Evolutionary conservation across 2,888 invertebrate species (phyloP), one percentile per base, ranked within the genome.

Genomic region (Sericinus montela): DNA sequence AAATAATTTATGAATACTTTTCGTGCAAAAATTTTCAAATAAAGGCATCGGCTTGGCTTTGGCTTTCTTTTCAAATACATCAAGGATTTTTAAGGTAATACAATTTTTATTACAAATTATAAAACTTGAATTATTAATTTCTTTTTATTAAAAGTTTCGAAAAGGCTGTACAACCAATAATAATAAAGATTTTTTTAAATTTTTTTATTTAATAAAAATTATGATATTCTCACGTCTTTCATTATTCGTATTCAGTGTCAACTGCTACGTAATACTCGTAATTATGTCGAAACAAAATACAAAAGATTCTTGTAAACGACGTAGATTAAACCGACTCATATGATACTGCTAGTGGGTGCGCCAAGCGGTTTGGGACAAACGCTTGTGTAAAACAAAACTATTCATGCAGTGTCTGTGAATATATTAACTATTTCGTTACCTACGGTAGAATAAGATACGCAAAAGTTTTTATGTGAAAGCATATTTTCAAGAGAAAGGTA

Each of bases 11-110:
- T 40, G 45, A 45, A 41, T 37, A 37, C 36, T 44, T 38, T 53
- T 52, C 39, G 38, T 48, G 37, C 42, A 45, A 48, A 48, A 10
- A 42, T 45, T 45, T 47, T 45, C 36, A 29, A 45, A 50, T 53
- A 42, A 30, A 29, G 28, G 25, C 13, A 39, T 23, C 29, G 35
- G 8, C 25, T 28, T 8, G 16, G 25, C n/a, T n/a, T n/a, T 28
- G 34, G 2, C 5, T 6, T 29, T 16, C 10, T 47, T 30, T 34
- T 32, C 15, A 43, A 13, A 7, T 1, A 32, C 13, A 14, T 10
- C 7, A 11, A 19, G 30, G 32, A 25, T n/a, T 38, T 43, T 28
- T 9, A 40, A 49, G 49, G 49, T 49, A 49, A 45, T 25, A 25
- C 25, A 11, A 11, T 10, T 37, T 37, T 1, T 19, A 10, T 0